Percentiles rank a stretch among this genome's conserved stretches.
Evolutionary conservation across 1,140 invertebrate species (phyloP).

Genomic region (Ganaspis sp.): DNA sequence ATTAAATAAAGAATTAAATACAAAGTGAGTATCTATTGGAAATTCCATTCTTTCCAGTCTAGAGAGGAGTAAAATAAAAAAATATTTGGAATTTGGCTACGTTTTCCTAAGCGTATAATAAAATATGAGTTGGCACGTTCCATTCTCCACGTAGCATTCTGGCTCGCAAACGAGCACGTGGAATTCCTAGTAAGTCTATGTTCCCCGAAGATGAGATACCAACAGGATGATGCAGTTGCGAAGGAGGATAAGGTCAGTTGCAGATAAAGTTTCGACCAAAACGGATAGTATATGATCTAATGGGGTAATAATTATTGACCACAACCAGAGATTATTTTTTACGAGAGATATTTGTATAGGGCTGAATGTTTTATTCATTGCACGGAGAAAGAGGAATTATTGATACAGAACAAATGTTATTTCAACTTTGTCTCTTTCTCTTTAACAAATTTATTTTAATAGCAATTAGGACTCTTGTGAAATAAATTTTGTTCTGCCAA

Average conservation of each 20-base stretch:
- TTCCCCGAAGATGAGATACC: neutral
- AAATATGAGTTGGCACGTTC: neutral
- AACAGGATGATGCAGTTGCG: neutral
- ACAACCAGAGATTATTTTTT: conserved; percentile 56
- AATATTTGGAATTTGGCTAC: no score
- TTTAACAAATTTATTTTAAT: no score
- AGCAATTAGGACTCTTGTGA: no score
- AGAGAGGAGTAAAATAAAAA: no score
- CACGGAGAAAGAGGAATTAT: no score
- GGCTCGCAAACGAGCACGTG: conserved; percentile 18
- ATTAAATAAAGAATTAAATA: no score
- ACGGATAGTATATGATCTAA: neutral
- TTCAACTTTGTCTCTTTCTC: no score
- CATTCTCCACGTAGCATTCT: neutral
- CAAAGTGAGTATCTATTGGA: no score
- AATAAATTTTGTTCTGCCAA: no score
- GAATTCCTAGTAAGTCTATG: conserved; percentile 13
- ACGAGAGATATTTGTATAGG: conserved; percentile 46
- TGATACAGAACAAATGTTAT: no score
- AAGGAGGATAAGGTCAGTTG: neutral
- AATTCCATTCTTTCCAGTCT: neutral
- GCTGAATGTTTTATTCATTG: no score
- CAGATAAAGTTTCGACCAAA: conserved; percentile 47
- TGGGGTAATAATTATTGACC: conserved; percentile 59
- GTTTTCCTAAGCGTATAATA: neutral